Percentiles rank a stretch among this genome's conserved stretches.
phyloP scores from a whole-genome alignment of 2,888 invertebrate species.

The Euplagia quadripunctaria region DNA sequence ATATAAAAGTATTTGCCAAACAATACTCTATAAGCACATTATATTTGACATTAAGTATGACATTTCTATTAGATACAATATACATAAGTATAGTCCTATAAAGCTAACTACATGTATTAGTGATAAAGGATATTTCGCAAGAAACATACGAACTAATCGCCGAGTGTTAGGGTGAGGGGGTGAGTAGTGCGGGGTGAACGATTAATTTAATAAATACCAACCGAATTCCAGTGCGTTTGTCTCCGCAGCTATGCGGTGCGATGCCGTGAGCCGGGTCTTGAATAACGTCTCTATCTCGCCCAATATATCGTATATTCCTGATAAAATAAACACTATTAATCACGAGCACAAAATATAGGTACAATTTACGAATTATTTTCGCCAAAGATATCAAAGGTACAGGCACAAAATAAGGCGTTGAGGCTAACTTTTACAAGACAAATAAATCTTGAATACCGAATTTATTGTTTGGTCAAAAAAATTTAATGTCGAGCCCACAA shows the following conservation, averaged over 20 bases:
- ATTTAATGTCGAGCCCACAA: background rate
- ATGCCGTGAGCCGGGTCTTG: slow-evolving; percentile 67
- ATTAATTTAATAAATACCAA: slow-evolving; percentile 84
- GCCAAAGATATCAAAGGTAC: background rate
- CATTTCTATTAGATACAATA: background rate
- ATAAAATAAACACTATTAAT: slow-evolving; percentile 51
- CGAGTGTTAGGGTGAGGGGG: slow-evolving; percentile 42
- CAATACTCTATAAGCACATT: no score
- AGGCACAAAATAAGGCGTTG: background rate
- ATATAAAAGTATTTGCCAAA: no score
- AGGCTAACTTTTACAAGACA: background rate
- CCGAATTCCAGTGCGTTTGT: slow-evolving; percentile 80
- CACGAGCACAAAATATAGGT: slow-evolving; percentile 24
- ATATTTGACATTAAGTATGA: no score
- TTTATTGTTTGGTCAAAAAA: background rate
- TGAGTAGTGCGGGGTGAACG: slow-evolving; percentile 60
- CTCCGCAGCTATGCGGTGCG: slow-evolving; percentile 69
- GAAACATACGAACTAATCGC: slow-evolving; percentile 53
- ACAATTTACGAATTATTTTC: slow-evolving; percentile 36
- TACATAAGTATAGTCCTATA: background rate
- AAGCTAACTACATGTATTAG: background rate
- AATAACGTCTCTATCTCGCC: slow-evolving; percentile 66
- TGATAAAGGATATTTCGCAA: slow-evolving; percentile 47
- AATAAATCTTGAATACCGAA: background rate
- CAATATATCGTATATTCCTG: slow-evolving; percentile 47